A percentile compares a stretch with the other conserved stretches of the same genome.
These are phyloP conservation scores for Opisthograptis luteolata DNA, from an alignment of 2,888 invertebrate species.

Conservation along the genomic window DNA sequence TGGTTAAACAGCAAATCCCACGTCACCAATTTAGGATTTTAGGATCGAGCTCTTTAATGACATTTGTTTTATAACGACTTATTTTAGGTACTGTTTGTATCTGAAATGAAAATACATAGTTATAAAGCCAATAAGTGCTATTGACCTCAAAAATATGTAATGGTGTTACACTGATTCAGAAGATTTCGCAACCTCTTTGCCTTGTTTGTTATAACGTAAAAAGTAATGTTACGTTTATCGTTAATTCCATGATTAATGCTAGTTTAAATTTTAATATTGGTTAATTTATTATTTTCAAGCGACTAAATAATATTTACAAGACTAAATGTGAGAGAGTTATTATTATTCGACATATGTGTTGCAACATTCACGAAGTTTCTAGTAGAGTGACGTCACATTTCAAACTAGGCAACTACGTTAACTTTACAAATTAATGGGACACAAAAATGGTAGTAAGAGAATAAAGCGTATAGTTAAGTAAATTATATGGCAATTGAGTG, in stretches of 20 bases:
- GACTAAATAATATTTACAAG: background rate
- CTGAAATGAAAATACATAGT: too few relatives aligned
- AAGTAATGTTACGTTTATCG: background rate
- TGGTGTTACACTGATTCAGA: too few relatives aligned
- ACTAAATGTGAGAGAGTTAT: conserved; percentile 3
- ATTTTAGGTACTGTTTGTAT: too few relatives aligned
- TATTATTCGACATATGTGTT: background rate
- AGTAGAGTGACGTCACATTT: conserved; percentile 28
- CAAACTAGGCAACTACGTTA: conserved; percentile 30
- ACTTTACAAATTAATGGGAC: conserved; percentile 36
- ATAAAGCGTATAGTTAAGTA: conserved; percentile 35
- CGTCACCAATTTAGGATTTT: too few relatives aligned
- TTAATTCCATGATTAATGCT: background rate
- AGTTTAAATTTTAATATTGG: background rate
- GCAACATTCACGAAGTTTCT: conserved; percentile 19
- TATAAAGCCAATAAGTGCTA: too few relatives aligned
- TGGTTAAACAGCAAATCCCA: too few relatives aligned
- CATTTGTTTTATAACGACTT: too few relatives aligned
- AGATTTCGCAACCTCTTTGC: too few relatives aligned
- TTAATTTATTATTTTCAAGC: conserved; percentile 1
- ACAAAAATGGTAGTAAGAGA: conserved; percentile 32
- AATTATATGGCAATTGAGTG: conserved; percentile 42
- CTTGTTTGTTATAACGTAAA: too few relatives aligned
- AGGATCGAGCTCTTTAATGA: too few relatives aligned
- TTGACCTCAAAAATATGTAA: too few relatives aligned